Conservation (phyloP, 2,113 vertebrate genomes). For the Hoplias malabaricus region DNA sequence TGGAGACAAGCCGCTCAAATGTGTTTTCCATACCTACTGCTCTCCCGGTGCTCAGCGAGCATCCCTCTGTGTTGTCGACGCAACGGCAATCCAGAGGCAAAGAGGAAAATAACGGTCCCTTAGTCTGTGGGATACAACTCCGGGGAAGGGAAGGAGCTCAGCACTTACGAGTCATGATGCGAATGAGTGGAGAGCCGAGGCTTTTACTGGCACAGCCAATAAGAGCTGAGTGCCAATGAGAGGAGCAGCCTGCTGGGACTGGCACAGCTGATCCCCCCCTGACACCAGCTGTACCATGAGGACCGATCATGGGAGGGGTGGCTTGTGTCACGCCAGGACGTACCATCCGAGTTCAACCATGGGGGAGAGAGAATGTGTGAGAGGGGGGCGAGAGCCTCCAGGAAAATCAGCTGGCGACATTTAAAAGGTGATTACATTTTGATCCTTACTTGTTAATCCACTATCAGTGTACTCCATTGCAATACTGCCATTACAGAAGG, state of each 20-base stretch:
- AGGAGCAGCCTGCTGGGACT: constrained; percentile 67
- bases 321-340: constrained; percentile 44
- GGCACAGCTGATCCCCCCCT: constrained; percentile 73
- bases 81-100: constrained; percentile 2
- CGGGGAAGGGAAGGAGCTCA: constrained; percentile 38
- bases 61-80: constrained; percentile 60
- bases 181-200: constrained; percentile 9
- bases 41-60: constrained; percentile 71
- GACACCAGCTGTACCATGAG: constrained; percentile 62
- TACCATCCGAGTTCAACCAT: constrained; percentile 41
- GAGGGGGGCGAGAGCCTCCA: background rate
- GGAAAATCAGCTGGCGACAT: background rate
- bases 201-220: constrained; percentile 63
- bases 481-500: no score
- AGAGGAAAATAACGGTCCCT: constrained; percentile 39
- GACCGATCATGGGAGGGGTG: constrained; percentile 58
- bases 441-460: background rate
- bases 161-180: constrained; percentile 49
- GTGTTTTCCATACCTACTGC: constrained; percentile 70
- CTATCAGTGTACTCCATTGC: background rate
- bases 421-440: background rate
- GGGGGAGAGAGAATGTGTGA: constrained; percentile 26
- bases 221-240: constrained; percentile 65
- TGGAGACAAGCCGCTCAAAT: constrained; percentile 61
- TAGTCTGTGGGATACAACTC: constrained; percentile 3